Conservation (phyloP, 2,888 invertebrate genomes). For the Erynnis tages region DNA sequence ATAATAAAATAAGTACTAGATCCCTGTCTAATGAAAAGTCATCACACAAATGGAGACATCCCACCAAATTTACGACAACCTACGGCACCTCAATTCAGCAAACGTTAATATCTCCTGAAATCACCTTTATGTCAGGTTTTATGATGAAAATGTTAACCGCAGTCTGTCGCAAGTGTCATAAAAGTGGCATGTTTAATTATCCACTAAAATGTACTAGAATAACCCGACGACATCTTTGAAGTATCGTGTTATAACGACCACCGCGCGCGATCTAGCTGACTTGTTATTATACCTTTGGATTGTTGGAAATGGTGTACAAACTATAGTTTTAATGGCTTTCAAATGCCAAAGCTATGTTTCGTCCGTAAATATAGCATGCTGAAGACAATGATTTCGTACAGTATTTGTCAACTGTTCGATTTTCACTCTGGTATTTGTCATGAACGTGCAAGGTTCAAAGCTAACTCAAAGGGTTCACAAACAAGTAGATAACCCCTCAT, state of each 20-base stretch:
- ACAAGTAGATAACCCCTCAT: too few species aligned
- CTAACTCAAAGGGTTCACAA: too few species aligned
- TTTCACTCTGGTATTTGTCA: too few species aligned
- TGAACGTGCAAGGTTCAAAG: too few species aligned
- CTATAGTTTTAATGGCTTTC: too few species aligned
- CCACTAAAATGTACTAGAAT: slow-evolving; percentile 42
- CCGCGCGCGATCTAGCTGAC: background rate
- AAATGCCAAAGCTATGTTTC: too few species aligned
- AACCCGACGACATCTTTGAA: slow-evolving; percentile 41
- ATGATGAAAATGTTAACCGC: slow-evolving; percentile 25
- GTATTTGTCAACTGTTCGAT: too few species aligned
- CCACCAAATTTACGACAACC: slow-evolving; percentile 8
- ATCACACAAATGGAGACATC: background rate
- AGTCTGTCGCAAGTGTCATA: slow-evolving; percentile 20
- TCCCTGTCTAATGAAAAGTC: too few species aligned
- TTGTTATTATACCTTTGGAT: background rate
- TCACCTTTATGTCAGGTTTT: slow-evolving; percentile 24
- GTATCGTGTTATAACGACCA: slow-evolving; percentile 12
- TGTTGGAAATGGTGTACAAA: too few species aligned
- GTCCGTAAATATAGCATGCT: too few species aligned
- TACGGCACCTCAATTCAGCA: slow-evolving; percentile 19
- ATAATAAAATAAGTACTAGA: too few species aligned
- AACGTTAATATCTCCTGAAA: slow-evolving; percentile 19
- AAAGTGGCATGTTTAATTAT: slow-evolving; percentile 40
- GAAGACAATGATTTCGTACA: too few species aligned